Evolutionary conservation across 2,113 vertebrate genomes (phyloP), one percentile per base, ranked within the genome.

Genomic region (Trematocara nigrifrons): DNA sequence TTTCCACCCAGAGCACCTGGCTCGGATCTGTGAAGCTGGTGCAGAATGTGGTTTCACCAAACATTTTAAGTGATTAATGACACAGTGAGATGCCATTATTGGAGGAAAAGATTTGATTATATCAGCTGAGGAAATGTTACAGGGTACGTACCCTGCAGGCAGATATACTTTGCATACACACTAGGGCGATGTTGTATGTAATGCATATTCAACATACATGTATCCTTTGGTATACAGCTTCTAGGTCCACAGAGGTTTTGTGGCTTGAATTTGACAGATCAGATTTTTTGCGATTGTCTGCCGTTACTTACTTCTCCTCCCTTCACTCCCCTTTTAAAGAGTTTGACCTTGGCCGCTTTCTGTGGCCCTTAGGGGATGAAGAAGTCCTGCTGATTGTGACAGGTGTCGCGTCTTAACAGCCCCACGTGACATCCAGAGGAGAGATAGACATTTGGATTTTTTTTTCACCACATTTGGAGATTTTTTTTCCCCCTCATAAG

Each of bases 321-420:
- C 81, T 57, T 82, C 71, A 76, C 61, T 85, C 45, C 64, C 82
- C 84, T 85, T 89, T 85, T 91, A 86, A 91, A 93, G 92, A 93
- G 61, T 93, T 91, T 95, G 94, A 96, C 95, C 95, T 95, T 95
- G 94, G 86, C 92, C 13, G 35, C 81, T 85, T 92, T 83, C 88
- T 83, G 84, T 56, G 79, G 91, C 89, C 92, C 86, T 35, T 13
- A 90, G 91, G 94, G 93, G 87, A 90, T 42, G 66, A 90, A 52
- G 88, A 89, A 92, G 84, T 81, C 86, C 90, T 89, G 92, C 87
- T 86, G 89, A 95, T 88, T 85, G 89, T 95, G 94, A 92, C 94
- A 93, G 90, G 91, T 95, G 94, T 94, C 90, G 78, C 16, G 85
- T 80, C 89, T 92, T 93, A 91, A 93, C 90, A 88, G 92, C 85